Base-by-base conservation (phyloP, 2,113 vertebrate genomes). In the Callipepla californica region DNA sequence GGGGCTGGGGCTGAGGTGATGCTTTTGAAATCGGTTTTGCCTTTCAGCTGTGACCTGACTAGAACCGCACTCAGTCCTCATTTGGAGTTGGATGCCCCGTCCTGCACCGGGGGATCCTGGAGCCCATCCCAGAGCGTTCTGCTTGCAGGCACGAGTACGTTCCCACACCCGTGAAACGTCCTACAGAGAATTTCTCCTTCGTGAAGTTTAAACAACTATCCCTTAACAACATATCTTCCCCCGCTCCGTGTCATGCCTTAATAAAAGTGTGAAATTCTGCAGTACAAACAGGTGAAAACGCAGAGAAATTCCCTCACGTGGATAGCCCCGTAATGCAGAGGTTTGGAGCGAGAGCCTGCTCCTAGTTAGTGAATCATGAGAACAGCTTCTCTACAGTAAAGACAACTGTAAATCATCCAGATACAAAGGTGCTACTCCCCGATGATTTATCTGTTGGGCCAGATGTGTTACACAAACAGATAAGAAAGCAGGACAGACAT, bases 91-190 rank as follows among this genome's bases (percentile, higher is more conserved):
- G 7, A 26, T 5, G 16, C 26, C 32, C n/a, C 2, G 0, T 57
- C 16, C 15, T 21, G 44, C 30, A 44, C 28, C 6, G 6, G 19
- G 21, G 12, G 34, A 74, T 8, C 1, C 0, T 18, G 34, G 1
- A 42, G 34, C 23, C 16, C 25, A 3, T 5, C 69, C 42, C 34
- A 21, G 23, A 48, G 25, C 4, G 6, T 15, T 32, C 58, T 19
- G 32, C 18, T 57, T 45, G 2, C 3, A 44, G 63, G 40, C 12
- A 30, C 5, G 25, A 13, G 7, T 22, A 51, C 4, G 5, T 58
- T 21, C 1, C 0, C 1, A 0, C 5, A 17, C 7, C 26, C 13
- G 8, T 5, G 5, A 13, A 45, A 59, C 4, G 22, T 17, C 0
- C 48, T 0, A 26, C 15, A 16, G 30, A 30, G 20, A 13, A 14